Evolutionary conservation across 92 coral and sea anemone species (phyloP).

Genomic region (Muricea muricata): DNA sequence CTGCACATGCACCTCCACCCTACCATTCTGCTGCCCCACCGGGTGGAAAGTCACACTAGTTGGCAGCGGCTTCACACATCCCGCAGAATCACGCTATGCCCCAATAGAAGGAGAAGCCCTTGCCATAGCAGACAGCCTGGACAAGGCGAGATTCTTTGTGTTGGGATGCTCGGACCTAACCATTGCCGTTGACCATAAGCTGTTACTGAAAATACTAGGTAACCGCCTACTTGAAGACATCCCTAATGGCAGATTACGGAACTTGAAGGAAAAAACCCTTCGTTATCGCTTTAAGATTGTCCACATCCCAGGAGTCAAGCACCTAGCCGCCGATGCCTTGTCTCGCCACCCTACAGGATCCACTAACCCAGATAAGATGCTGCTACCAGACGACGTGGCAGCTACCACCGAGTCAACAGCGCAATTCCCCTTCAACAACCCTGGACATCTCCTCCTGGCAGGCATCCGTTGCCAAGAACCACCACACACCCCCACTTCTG

Average conservation of each 20-base stretch:
- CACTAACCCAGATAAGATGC: neutral
- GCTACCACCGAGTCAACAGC: no score
- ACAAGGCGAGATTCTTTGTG: slow-evolving; percentile 12
- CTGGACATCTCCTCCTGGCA: neutral
- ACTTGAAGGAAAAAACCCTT: neutral
- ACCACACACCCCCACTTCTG: neutral
- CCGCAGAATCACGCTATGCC: slow-evolving; percentile 29
- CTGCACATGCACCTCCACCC: slow-evolving; percentile 15
- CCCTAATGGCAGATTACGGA: no score
- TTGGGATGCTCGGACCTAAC: slow-evolving; percentile 1
- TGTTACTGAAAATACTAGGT: slow-evolving; percentile 5
- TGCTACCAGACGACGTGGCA: neutral
- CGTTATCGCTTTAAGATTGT: neutral
- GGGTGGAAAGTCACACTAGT: slow-evolving; percentile 1
- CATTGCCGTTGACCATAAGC: slow-evolving; percentile 31
- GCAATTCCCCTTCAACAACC: neutral
- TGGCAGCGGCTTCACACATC: neutral
- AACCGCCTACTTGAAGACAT: slow-evolving; percentile 23
- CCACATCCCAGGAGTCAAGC: no score
- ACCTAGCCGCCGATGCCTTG: no score
- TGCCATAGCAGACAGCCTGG: slow-evolving; percentile 28
- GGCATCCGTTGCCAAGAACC: neutral
- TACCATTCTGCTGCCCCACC: slow-evolving; percentile 12
- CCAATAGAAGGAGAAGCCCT: slow-evolving; percentile 35
- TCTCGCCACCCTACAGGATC: slow-evolving; percentile 15